Evolutionary conservation across 2,888 invertebrate genomes (phyloP).

Genomic region (Tigriopus californicus): DNA sequence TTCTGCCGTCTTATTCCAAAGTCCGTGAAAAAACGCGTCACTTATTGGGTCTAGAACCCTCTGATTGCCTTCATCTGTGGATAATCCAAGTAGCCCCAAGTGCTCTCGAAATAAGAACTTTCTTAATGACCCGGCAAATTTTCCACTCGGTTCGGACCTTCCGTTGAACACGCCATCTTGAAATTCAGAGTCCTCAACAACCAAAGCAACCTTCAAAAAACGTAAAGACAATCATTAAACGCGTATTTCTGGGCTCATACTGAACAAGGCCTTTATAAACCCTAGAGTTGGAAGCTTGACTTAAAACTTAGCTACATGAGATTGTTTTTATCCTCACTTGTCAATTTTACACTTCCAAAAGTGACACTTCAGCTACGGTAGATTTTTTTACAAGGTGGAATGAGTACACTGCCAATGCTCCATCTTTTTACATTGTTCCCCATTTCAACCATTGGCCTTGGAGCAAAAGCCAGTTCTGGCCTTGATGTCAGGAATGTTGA

Average conservation of each 20-base stretch:
- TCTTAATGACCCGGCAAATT: conserved; percentile 64
- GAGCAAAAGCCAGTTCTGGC: too few species aligned
- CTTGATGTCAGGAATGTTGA: conserved; percentile 53
- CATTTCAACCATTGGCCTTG: too few species aligned
- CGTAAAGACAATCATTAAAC: not conserved
- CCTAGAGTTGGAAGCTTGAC: too few species aligned
- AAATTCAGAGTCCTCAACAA: conserved; percentile 50
- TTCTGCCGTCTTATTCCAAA: conserved; percentile 62
- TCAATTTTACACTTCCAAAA: too few species aligned
- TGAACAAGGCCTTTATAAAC: too few species aligned
- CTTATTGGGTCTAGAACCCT: conserved; percentile 54
- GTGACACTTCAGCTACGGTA: too few species aligned
- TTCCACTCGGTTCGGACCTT: conserved; percentile 56
- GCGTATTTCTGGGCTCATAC: too few species aligned
- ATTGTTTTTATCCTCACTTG: too few species aligned
- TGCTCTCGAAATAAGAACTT: conserved; percentile 78
- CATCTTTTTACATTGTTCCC: too few species aligned
- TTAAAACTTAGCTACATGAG: too few species aligned
- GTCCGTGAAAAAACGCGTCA: conserved; percentile 58
- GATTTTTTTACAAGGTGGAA: too few species aligned
- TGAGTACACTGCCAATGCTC: too few species aligned
- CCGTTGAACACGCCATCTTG: conserved; percentile 66
- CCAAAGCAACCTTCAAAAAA: not conserved
- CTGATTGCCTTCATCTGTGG: conserved; percentile 23
- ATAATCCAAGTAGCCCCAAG: conserved; percentile 45